Evolutionary conservation across 2,113 vertebrate genomes (phyloP).

Genomic region (Dendrocopos noguchii): DNA sequence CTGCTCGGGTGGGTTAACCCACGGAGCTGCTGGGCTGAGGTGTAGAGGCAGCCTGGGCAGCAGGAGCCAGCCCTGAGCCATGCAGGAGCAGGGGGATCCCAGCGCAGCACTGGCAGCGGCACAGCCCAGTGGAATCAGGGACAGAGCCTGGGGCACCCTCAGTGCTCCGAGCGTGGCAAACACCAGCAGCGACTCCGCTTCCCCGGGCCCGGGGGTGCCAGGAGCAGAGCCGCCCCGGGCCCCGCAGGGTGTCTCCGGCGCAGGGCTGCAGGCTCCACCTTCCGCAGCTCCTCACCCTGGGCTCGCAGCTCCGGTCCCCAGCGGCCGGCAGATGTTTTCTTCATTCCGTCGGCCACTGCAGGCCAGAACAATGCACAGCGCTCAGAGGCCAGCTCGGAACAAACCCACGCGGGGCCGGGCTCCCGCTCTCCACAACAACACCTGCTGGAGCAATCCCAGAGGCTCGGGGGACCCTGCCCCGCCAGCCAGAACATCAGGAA

Average conservation of each 20-base stretch:
- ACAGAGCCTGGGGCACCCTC: background rate
- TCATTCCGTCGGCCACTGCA: background rate
- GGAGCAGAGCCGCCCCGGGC: background rate
- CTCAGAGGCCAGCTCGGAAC: constrained; percentile 8
- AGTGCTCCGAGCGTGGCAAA: background rate
- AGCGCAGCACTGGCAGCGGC: background rate
- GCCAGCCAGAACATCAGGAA: constrained; percentile 71
- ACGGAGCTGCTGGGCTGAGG: background rate
- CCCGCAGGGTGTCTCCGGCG: background rate
- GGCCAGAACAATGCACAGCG: constrained; percentile 27
- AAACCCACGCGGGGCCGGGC: background rate
- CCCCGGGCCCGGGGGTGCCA: accelerated
- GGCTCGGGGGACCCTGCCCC: constrained; percentile 45
- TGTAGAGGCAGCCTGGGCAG: background rate
- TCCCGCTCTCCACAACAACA: constrained; percentile 69
- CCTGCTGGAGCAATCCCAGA: constrained; percentile 70
- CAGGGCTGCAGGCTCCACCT: background rate
- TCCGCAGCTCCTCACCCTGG: background rate
- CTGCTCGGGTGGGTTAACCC: background rate
- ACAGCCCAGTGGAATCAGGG: background rate
- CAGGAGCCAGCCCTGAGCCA: too few relatives aligned
- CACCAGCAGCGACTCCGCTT: accelerated
- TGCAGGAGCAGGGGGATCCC: background rate
- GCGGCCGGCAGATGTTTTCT: constrained; percentile 48
- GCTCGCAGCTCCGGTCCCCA: background rate